Conservation (phyloP, 2,797 vertebrate genomes). For the Pristis pectinata region DNA sequence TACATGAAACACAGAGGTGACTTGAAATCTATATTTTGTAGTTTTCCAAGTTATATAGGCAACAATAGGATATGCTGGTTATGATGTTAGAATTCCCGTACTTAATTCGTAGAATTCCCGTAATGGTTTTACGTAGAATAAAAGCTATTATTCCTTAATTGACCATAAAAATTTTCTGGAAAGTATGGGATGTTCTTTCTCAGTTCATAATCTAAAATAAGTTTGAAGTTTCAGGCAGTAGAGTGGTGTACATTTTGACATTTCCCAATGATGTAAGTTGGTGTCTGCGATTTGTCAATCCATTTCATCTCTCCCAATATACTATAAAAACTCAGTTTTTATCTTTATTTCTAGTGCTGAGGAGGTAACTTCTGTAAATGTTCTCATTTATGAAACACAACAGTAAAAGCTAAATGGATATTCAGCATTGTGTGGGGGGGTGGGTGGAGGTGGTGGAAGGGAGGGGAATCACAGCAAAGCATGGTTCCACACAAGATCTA, state of each 20-base stretch:
- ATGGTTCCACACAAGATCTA: no score
- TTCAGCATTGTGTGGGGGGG: not conserved
- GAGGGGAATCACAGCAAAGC: not conserved
- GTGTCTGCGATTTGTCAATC: not conserved
- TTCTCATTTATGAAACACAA: not conserved
- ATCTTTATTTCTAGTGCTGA: not conserved
- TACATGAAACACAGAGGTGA: not conserved
- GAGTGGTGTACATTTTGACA: not conserved
- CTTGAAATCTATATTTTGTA: not conserved
- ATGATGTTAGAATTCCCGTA: not conserved
- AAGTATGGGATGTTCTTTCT: no score
- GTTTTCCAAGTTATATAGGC: not conserved
- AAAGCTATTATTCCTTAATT: not conserved
- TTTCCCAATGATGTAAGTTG: not conserved
- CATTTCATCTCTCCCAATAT: not conserved
- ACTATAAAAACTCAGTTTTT: not conserved
- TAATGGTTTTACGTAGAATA: not conserved
- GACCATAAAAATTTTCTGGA: not conserved
- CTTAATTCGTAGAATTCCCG: not conserved
- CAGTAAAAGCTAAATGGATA: not conserved
- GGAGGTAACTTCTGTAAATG: not conserved
- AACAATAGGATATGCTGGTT: not conserved
- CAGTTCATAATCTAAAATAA: not conserved
- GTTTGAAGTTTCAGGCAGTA: not conserved
- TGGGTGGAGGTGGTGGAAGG: not conserved